Evolutionary conservation across 64 coral and sea anemone genomes (phyloP).

Genomic region (Stichodactyla mertensii): DNA sequence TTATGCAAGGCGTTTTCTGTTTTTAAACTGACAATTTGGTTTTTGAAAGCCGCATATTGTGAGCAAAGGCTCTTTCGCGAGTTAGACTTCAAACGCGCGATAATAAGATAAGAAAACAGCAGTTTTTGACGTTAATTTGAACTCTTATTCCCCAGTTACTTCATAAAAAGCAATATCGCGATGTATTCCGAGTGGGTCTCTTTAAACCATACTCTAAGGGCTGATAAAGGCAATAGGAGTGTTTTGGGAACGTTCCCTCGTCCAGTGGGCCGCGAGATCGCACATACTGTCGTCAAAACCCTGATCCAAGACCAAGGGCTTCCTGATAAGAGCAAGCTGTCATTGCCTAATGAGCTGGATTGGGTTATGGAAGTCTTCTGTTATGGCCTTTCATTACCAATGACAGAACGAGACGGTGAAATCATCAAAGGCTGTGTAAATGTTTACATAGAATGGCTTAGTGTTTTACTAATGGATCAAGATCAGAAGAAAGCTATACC

Average conservation of each 20-base stretch:
- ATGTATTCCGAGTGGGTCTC: constrained; percentile 99
- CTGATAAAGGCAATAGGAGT: constrained; percentile 66
- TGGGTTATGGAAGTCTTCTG: constrained; percentile 98
- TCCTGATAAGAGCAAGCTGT: constrained; percentile 44
- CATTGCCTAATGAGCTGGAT: constrained; percentile 56
- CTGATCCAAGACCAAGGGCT: constrained; percentile 47
- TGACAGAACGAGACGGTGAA: constrained; percentile 92
- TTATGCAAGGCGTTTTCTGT: too few relatives aligned
- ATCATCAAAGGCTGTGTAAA: constrained; percentile 90
- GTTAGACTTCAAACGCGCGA: too few relatives aligned
- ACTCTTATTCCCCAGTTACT: not conserved
- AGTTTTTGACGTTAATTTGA: not conserved
- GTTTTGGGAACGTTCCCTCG: constrained; percentile 70
- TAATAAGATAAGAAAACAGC: not conserved
- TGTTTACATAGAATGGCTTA: constrained; percentile 86
- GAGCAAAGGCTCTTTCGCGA: not conserved
- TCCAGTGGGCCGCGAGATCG: constrained; percentile 71
- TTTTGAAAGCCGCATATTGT: not conserved
- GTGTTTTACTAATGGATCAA: constrained; percentile 31
- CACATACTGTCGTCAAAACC: constrained; percentile 64
- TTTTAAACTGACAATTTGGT: not conserved
- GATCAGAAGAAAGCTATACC: constrained; percentile 80
- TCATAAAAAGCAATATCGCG: not conserved
- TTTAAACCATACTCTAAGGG: constrained; percentile 51
- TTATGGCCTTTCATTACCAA: constrained; percentile 75